Base-by-base conservation (phyloP, 2,888 invertebrate genomes). In the Pyrrhia umbra region DNA sequence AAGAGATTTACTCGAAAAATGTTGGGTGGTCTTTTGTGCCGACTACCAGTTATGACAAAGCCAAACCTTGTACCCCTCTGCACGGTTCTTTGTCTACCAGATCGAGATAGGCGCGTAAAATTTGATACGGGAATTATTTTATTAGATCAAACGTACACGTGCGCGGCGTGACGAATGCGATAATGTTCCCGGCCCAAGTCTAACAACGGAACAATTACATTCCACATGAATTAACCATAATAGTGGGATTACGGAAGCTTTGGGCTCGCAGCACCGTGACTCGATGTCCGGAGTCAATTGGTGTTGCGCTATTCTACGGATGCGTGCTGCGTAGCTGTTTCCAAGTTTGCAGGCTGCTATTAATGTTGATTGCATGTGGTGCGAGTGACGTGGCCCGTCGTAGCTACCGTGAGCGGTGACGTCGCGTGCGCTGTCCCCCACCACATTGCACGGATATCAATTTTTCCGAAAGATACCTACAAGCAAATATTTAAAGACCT, bases 121-220 rank as follows among this genome's bases (percentile, higher is more conserved):
- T 95, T 95, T 90, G 94, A 94, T 93, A 93, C 94, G 94, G 94
- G 94, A 94, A 94, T 94, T 92, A 94, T 93, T 93, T 92, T 93
- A 94, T 94, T 94, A 93, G 93, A 92, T 93, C 89, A 87, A 89
- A 87, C 88, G 90, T 87, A 93, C 95, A 95, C 95, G 95, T 95
- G 95, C 94, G 90, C 89, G 86, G 90, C 92, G 91, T 94, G 93
- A 93, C 95, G 92, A 93, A 94, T 90, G 88, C 90, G 94, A 94
- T 94, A 93, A 92, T 92, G 92, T 92, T 88, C 87, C 89, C 85
- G 85, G 88, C 80, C 83, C 84, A 85, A 84, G 83, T 81, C 86
- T 85, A 79, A 83, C 90, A 84, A 85, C 88, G 89, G 90, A 89
- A 94, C 92, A 94, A 94, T 94, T 90, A 90, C 90, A 93, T 94